Evolutionary conservation across 2,888 invertebrate genomes (phyloP), one percentile per base, ranked within the genome.

Genomic region (Synergus gifuensis): DNA sequence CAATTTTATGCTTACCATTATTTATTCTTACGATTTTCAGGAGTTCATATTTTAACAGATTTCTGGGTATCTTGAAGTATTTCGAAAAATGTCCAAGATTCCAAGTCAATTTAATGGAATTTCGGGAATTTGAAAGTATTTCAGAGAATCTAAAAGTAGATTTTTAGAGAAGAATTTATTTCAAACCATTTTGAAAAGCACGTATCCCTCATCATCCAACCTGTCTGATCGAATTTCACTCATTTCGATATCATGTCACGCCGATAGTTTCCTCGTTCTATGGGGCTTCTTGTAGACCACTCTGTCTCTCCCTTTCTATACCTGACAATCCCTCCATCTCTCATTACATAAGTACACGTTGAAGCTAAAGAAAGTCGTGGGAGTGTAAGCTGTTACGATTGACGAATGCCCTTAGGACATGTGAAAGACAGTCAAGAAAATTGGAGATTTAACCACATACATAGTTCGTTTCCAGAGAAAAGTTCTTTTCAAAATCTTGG

Each of bases 361-460:
- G 64, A 77, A 66, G 81, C 54, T 54, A 82, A 82, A 73, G 82
- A 85, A 80, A 85, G 85, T 83, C 82, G 83, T 85, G 82, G 83
- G 85, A 85, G 82, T 83, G 81, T 62, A 81, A 54, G 22, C n/a
- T 69, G 69, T 69, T 69, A 69, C 69, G 28, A 28, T 69, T 69
- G 49, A 49, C 28, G 22, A 69, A 49, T 49, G 69, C 46, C 69
- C 28, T 16, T 18, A 69, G 69, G 49, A 69, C 49, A 67, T 22
- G 28, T 16, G 8, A 49, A 46, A 16, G 28, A 69, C 46, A 69
- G 28, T 69, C 46, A 69, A 28, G 16, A 49, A 69, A 69, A 69
- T 69, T 49, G 49, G 46, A 28, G 1, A 46, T 4, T 49, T 69
- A 69, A 69, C 22, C 14, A 49, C 2, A 42, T 11, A 44, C 44